Evolutionary conservation across 92 coral and sea anemone genomes (phyloP).

Genomic region (Muricea muricata): DNA sequence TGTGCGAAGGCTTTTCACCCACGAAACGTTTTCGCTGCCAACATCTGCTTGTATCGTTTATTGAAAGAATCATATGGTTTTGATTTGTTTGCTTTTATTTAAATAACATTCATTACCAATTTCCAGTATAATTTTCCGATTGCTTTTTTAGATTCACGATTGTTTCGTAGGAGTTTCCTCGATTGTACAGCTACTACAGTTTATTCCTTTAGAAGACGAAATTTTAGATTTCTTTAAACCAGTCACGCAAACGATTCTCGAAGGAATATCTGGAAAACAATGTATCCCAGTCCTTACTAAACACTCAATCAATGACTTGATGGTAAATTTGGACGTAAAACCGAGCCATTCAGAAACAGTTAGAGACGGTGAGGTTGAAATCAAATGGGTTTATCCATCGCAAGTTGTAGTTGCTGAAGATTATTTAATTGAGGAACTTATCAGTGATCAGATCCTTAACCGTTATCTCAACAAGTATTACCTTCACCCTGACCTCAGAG

Average conservation of each 20-base stretch:
- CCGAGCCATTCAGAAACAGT: background rate
- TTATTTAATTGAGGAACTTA: conserved; percentile 44
- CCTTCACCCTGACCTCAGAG: conserved; percentile 70
- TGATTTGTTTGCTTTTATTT: too few species aligned
- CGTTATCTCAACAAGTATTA: conserved; percentile 76
- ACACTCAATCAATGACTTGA: background rate
- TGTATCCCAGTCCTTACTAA: conserved; percentile 75
- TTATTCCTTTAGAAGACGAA: conserved; percentile 90
- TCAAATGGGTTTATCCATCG: conserved; percentile 81
- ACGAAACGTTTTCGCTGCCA: too few species aligned
- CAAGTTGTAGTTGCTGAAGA: conserved; percentile 77
- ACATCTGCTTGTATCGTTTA: too few species aligned
- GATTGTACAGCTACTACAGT: conserved; percentile 74
- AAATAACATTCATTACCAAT: too few species aligned
- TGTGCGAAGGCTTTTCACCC: too few species aligned
- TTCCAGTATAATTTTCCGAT: too few species aligned
- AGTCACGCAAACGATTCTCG: conserved; percentile 76
- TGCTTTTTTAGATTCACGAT: conserved; percentile 67
- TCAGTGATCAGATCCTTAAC: conserved; percentile 67
- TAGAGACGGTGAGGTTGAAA: conserved; percentile 4
- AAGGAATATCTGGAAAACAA: conserved; percentile 69
- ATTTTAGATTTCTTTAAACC: conserved; percentile 86
- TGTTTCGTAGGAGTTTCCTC: conserved; percentile 75
- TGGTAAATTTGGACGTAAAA: background rate
- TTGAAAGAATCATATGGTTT: too few species aligned